phyloP scores from a whole-genome alignment of 2,113 vertebrate species.

The Pseudonaja textilis region DNA sequence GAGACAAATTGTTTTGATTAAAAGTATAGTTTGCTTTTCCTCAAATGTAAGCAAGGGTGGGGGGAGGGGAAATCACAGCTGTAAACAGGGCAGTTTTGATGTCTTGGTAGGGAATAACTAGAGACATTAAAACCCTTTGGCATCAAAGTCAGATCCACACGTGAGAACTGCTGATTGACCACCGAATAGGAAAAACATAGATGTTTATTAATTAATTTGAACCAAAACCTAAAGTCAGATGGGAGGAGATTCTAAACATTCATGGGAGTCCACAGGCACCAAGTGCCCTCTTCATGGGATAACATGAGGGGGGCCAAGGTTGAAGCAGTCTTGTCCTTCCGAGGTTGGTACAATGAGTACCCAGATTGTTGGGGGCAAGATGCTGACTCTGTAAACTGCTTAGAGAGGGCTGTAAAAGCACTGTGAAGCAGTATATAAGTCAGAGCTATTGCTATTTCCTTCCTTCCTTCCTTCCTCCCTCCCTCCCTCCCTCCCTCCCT shows the following conservation, averaged over 20 bases:
- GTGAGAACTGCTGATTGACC: background rate
- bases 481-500: no score
- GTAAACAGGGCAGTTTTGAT: background rate
- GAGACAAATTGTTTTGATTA: conserved; percentile 23
- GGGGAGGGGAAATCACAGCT: no score
- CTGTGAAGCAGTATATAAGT: no score
- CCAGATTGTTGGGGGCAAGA: no score
- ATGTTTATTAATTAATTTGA: background rate
- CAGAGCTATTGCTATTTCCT: no score
- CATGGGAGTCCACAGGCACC: background rate
- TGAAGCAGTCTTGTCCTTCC: background rate
- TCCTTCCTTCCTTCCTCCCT: no score
- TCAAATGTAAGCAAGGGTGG: background rate
- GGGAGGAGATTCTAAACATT: background rate
- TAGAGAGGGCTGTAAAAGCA: no score
- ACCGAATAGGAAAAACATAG: background rate
- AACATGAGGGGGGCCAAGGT: background rate
- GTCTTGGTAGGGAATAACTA: background rate
- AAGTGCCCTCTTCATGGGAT: background rate
- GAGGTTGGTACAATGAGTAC: no score
- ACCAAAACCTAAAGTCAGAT: background rate
- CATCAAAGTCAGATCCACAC: background rate
- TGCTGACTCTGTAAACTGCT: no score
- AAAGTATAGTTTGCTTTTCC: conserved; percentile 14
- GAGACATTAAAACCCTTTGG: background rate